Percentiles rank a stretch among this genome's conserved stretches.
Conservation (phyloP, 2,797 vertebrate genomes). For the Gallinago solitaria region DNA sequence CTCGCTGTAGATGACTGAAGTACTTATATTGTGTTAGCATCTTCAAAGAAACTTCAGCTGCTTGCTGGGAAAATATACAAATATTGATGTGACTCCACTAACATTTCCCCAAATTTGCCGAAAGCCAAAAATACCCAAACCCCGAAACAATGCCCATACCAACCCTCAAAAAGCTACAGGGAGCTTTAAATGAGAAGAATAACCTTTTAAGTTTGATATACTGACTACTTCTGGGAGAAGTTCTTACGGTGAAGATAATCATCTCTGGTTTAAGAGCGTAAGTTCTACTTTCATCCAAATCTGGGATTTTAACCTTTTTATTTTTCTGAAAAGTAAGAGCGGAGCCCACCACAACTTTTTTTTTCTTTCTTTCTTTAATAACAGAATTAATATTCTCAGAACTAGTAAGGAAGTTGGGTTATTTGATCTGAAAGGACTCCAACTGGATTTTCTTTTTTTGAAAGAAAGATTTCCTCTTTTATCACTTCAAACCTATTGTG, state of each 20-base stretch:
- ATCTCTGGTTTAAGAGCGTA: background rate
- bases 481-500: background rate
- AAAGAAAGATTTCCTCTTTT: background rate
- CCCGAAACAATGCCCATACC: rapidly evolving
- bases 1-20: background rate
- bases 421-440: background rate
- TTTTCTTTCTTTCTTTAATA: background rate
- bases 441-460: background rate
- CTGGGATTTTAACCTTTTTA: background rate
- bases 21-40: background rate
- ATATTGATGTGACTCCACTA: background rate
- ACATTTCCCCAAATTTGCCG: background rate
- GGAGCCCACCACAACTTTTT: background rate
- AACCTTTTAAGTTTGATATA: background rate
- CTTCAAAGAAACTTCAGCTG: background rate
- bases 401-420: background rate
- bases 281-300: background rate
- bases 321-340: background rate
- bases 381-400: background rate
- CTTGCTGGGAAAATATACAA: background rate
- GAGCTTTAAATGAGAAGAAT: background rate
- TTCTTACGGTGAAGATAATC: background rate
- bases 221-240: background rate
- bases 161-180: background rate
- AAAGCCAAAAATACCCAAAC: background rate